phyloP scores from a whole-genome alignment of 2,797 vertebrate genomes.

The Notoglanidium macrostoma region DNA sequence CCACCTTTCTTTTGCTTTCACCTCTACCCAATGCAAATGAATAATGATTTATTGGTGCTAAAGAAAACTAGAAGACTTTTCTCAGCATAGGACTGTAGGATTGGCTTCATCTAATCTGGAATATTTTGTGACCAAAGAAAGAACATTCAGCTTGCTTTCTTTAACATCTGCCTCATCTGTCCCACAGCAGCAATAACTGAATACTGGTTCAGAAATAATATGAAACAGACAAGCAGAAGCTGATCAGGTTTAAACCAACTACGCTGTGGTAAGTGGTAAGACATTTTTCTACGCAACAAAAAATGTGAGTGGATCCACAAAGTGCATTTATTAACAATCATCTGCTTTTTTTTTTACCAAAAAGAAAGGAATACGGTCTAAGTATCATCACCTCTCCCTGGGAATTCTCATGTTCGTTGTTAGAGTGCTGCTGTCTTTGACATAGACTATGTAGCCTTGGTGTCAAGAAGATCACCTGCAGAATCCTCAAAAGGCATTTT shows the following conservation, averaged over 20 bases:
- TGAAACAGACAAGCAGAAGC: constrained; percentile 37
- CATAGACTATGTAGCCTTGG: constrained; percentile 49
- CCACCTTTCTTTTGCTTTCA: background rate
- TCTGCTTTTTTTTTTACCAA: constrained; percentile 27
- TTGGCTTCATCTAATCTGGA: background rate
- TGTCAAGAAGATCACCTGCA: constrained; percentile 60
- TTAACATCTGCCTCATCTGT: background rate
- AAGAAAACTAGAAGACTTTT: background rate
- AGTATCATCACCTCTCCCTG: constrained; percentile 21
- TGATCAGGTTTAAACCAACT: constrained; percentile 18
- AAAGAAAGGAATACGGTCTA: constrained; percentile 30
- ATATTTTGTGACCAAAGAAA: background rate
- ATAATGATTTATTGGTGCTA: background rate
- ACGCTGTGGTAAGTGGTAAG: constrained; percentile 32
- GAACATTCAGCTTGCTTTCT: background rate
- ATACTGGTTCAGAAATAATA: background rate
- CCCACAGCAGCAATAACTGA: background rate
- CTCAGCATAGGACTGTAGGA: background rate
- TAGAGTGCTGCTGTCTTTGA: constrained; percentile 56
- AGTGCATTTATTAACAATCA: constrained; percentile 17
- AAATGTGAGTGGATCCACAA: constrained; percentile 12
- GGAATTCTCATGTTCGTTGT: constrained; percentile 40
- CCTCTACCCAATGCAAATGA: background rate
- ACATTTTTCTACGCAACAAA: constrained; percentile 15
- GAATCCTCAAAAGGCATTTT: constrained; percentile 66